These are phyloP conservation scores for Sphaerodactylus townsendi DNA, from an alignment of 2,113 vertebrate genomes.

Conservation along the genomic window DNA sequence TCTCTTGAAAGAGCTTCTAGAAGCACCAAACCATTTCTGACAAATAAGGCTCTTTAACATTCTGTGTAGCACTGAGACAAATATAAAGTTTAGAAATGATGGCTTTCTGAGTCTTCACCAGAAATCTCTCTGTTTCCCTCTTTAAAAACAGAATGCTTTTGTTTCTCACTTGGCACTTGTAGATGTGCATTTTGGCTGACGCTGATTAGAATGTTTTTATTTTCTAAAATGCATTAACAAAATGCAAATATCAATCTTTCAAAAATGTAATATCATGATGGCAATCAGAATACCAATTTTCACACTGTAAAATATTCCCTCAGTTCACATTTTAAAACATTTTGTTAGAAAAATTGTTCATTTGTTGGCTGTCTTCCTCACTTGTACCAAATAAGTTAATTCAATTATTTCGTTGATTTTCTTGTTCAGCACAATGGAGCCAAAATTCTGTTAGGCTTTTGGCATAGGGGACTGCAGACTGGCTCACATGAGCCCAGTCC, in stretches of 20 bases:
- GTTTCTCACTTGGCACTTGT: not conserved
- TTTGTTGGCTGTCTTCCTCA: constrained; percentile 6
- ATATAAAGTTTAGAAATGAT: not conserved
- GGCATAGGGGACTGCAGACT: not conserved
- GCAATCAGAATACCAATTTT: not conserved
- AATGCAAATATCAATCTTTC: not conserved
- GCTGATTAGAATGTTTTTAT: not conserved
- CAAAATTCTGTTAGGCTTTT: constrained; percentile 16
- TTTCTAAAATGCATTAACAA: not conserved
- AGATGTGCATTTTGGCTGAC: fast-evolving
- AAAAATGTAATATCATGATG: not conserved
- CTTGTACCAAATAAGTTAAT: constrained; percentile 5
- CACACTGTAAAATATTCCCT: not conserved
- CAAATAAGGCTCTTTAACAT: no score
- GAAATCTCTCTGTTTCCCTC: not conserved
- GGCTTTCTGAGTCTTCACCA: not conserved
- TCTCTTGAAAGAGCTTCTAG: not conserved
- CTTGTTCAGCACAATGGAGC: not conserved
- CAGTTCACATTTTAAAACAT: not conserved
- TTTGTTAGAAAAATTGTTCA: constrained; percentile 50
- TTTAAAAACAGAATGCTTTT: not conserved
- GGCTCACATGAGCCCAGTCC: not conserved
- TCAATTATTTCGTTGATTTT: constrained; percentile 3
- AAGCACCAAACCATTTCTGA: not conserved
- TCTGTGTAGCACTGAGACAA: not conserved